Percentiles rank a stretch among this genome's conserved stretches.
These are phyloP conservation scores for Crepidodera aurea DNA, from an alignment of 2,888 invertebrate species.

Conservation along the genomic window DNA sequence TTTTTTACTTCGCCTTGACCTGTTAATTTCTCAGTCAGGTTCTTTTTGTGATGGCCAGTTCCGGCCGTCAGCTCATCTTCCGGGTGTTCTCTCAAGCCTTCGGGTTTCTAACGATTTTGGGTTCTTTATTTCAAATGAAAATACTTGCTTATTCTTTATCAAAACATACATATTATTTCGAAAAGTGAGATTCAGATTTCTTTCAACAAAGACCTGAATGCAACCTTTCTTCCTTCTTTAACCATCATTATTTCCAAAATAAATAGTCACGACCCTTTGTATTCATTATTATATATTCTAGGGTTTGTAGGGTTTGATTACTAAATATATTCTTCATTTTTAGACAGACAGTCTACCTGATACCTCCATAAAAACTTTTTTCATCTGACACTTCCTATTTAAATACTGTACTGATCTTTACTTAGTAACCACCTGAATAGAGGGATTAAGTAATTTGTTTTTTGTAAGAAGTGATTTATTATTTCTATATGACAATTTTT, in stretches of 20 bases:
- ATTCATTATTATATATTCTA: neutral
- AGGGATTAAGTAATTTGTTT: neutral
- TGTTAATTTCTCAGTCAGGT: too few relatives aligned
- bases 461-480: neutral
- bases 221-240: neutral
- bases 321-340: neutral
- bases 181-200: too few relatives aligned
- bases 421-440: neutral
- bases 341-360: neutral
- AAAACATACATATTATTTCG: too few relatives aligned
- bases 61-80: too few relatives aligned
- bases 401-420: neutral
- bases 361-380: neutral
- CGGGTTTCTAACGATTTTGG: too few relatives aligned
- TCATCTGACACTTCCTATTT: neutral
- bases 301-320: neutral
- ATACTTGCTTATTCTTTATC: too few relatives aligned
- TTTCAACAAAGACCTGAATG: neutral
- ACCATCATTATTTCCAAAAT: neutral
- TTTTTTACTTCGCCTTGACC: too few relatives aligned
- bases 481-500: neutral
- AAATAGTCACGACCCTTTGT: neutral
- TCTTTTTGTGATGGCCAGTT: too few relatives aligned
- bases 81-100: too few relatives aligned
- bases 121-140: too few relatives aligned